phyloP scores from a whole-genome alignment of 2,888 invertebrate species.

The Drosophila mimica region DNA sequence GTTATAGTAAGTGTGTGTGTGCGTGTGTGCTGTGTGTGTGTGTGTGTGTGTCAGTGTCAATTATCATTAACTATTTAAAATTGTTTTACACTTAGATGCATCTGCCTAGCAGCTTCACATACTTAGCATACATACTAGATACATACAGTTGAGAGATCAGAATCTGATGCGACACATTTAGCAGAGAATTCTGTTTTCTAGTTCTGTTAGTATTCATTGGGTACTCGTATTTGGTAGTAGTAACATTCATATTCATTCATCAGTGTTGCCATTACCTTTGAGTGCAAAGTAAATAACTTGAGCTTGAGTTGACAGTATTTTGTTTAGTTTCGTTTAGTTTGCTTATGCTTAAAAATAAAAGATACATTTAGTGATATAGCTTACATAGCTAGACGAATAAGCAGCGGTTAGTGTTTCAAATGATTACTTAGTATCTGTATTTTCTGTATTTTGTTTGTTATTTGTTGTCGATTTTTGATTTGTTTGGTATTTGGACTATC shows the following conservation, averaged over 20 bases:
- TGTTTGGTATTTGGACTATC: conserved; percentile 10
- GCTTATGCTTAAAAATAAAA: conserved; percentile 31
- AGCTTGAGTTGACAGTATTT: conserved; percentile 32
- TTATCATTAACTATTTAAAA: conserved; percentile 55
- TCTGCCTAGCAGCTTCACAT: conserved; percentile 36
- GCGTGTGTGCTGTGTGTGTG: conserved; percentile 8
- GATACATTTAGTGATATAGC: conserved; percentile 37
- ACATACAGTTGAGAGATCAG: conserved; percentile 34
- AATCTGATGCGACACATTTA: conserved; percentile 32
- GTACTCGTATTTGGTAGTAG: conserved; percentile 44
- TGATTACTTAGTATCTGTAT: conserved; percentile 19
- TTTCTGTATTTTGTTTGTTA: conserved; percentile 13
- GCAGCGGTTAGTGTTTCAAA: conserved; percentile 37
- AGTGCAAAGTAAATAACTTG: conserved; percentile 50
- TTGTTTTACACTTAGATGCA: conserved; percentile 50
- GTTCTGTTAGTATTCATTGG: conserved; percentile 29
- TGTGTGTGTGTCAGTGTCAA: conserved; percentile 14
- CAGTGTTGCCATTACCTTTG: conserved; percentile 41
- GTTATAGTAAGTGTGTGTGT: conserved; percentile 36
- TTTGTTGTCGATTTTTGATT: neutral
- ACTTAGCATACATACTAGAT: conserved; percentile 20
- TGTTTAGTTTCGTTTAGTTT: neutral
- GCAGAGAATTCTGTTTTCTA: conserved; percentile 32
- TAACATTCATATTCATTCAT: conserved; percentile 52
- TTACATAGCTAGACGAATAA: conserved; percentile 64